Percentiles rank a stretch among this genome's conserved stretches.
These are phyloP conservation scores for Lepilemur septentrionalis DNA, from an alignment of 2,797 vertebrate genomes.

Conservation along the genomic window DNA sequence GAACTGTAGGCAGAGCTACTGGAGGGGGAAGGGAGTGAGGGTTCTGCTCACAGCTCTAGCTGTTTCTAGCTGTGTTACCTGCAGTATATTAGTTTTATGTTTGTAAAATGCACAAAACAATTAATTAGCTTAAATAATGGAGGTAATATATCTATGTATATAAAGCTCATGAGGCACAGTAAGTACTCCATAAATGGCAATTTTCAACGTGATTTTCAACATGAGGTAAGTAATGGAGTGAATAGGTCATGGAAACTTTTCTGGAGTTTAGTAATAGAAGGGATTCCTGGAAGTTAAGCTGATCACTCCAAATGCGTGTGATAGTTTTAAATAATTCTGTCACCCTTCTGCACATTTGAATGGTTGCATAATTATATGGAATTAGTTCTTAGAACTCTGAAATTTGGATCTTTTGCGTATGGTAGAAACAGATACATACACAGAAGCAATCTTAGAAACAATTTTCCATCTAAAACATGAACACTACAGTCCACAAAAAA, in stretches of 20 bases:
- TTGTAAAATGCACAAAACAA: background rate
- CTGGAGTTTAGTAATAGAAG: background rate
- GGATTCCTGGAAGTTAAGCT: background rate
- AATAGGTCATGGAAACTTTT: background rate
- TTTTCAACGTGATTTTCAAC: background rate
- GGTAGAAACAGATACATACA: background rate
- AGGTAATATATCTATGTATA: background rate
- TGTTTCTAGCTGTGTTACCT: rapidly evolving
- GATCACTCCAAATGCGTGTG: background rate
- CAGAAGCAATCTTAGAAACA: background rate
- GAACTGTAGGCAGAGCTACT: rapidly evolving
- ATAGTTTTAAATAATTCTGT: background rate
- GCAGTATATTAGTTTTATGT: background rate
- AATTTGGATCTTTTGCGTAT: background rate
- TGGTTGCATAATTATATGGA: background rate
- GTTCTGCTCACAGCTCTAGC: background rate
- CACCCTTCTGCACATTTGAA: background rate
- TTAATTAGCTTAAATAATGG: background rate
- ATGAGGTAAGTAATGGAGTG: background rate
- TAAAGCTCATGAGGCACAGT: background rate
- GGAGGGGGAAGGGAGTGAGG: no score
- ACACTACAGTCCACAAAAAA: background rate
- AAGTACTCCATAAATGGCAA: background rate
- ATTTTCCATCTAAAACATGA: background rate
- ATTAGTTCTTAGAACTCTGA: background rate